A percentile compares a stretch with the other conserved stretches of the same genome.
phyloP scores from a whole-genome alignment of 2,113 vertebrate genomes.

The Ellobius talpinus region DNA sequence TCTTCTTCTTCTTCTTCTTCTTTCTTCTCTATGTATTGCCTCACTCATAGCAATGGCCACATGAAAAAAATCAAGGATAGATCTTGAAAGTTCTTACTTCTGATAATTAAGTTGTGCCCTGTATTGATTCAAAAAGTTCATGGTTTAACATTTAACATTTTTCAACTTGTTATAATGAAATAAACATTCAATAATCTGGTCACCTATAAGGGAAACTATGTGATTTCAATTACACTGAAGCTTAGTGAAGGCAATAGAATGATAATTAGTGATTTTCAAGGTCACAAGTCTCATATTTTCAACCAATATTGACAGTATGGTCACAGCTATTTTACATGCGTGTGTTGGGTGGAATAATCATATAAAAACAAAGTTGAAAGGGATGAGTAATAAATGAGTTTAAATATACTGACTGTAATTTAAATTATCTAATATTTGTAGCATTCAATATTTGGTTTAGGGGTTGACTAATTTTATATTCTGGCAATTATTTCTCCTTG shows the following conservation, averaged over 20 bases:
- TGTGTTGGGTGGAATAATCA: conserved; percentile 2
- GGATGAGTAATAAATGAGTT: background rate
- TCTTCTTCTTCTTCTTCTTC: background rate
- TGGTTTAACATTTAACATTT: conserved; percentile 64
- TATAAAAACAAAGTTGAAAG: background rate
- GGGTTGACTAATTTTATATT: background rate
- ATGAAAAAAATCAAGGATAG: background rate
- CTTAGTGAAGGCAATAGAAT: conserved; percentile 62
- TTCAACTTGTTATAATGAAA: conserved; percentile 66
- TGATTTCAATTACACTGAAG: conserved; percentile 65
- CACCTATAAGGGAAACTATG: conserved; percentile 48
- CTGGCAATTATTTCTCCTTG: background rate
- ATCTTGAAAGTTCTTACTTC: background rate
- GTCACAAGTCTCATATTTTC: conserved; percentile 24
- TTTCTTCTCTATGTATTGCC: background rate
- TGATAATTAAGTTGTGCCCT: conserved; percentile 47
- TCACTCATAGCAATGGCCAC: background rate
- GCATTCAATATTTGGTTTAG: background rate
- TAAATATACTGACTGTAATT: conserved; percentile 18
- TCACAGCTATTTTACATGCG: conserved; percentile 12
- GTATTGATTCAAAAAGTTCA: conserved; percentile 50
- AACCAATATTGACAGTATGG: conserved; percentile 24
- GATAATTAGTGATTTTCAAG: conserved; percentile 68
- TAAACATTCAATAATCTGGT: conserved; percentile 53
- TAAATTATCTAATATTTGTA: background rate